Evolutionary conservation across 1,140 invertebrate species (phyloP), one percentile per base, ranked within the genome.

Genomic region (Periplaneta americana): DNA sequence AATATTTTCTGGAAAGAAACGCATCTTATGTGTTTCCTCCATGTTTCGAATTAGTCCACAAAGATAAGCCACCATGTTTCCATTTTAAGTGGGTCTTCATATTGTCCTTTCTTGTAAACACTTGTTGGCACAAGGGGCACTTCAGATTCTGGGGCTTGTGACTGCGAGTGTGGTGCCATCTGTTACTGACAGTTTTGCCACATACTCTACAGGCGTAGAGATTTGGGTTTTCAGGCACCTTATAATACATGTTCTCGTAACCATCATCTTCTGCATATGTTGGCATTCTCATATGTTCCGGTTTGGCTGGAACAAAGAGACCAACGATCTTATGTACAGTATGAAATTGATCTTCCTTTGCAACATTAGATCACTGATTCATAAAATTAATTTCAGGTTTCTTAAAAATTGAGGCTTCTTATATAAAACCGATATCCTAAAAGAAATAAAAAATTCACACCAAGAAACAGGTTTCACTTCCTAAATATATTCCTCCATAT

Each of bases 91-190:
- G 93, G 66, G 91, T 89, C 88, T 94, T 93, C 85, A 94, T 90
- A 85, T 94, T 94, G 86, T 94, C 93, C 83, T 92, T 92, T 80
- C 93, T 89, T 80, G 92, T 94, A 83, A 94, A 91, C 79, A 92
- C 91, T 82, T 92, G 91, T 32, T 91, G 90, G 86, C 93, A 94
- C 82, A 92, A 88, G 17, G 93, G 92, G 86, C 93, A 94, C 84
- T 91, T 91, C 86, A 93, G 93, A 83, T 92, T 91, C 86, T 93
- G 92, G 18, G 93, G 93, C 81, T 92, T 90, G 85, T 94, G 93
- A 57, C 92, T 93, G 85, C 93, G 91, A 86, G 92, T 89, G 85
- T 94, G 93, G 86, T 94, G 93, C 90, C 93, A 93, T 84, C 93
- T 89, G 88, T 94, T 93, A 85, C 90, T 93, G 77, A 94, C 93